These are phyloP conservation scores for Drosophila ironensis DNA, from an alignment of 1,140 invertebrate species.

Conservation along the genomic window DNA sequence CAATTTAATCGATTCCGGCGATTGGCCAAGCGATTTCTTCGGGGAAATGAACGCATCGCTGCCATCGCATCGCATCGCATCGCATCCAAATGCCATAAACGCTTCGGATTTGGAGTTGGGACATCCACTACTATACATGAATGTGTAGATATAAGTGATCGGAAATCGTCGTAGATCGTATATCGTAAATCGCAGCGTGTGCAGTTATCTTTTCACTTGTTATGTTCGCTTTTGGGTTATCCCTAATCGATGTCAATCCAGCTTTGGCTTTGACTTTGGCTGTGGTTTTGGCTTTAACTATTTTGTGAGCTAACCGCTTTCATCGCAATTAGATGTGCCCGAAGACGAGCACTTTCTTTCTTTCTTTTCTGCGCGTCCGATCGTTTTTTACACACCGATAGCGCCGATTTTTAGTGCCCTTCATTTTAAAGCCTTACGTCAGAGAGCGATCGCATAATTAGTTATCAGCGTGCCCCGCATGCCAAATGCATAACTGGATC, in stretches of 20 bases:
- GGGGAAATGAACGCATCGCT: slow-evolving; percentile 8
- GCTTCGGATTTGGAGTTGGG: neutral
- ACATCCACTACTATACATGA: too few relatives aligned
- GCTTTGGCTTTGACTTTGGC: neutral
- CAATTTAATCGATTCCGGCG: slow-evolving; percentile 9
- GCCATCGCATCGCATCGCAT: too few relatives aligned
- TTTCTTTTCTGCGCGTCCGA: neutral
- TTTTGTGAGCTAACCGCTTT: slow-evolving; percentile 4
- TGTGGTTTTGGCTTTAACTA: neutral
- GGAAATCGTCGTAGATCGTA: neutral
- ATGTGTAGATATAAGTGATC: too few relatives aligned
- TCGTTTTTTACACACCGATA: too few relatives aligned
- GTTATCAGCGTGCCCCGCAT: slow-evolving; percentile 33
- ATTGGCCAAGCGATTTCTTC: slow-evolving; percentile 14
- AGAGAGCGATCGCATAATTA: slow-evolving; percentile 30
- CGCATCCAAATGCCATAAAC: slow-evolving; percentile 5
- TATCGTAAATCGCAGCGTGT: neutral
- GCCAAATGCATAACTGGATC: slow-evolving; percentile 44
- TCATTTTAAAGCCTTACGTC: slow-evolving; percentile 25
- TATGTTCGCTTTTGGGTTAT: slow-evolving; percentile 26
- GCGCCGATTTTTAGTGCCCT: slow-evolving; percentile 20
- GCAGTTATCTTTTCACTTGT: slow-evolving; percentile 34
- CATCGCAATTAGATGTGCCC: slow-evolving; percentile 34
- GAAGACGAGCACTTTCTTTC: slow-evolving; percentile 13
- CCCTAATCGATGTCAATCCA: slow-evolving; percentile 19